Percentiles rank a stretch among this genome's conserved stretches.
Evolutionary conservation across 2,888 invertebrate species (phyloP).

Genomic region (Schrankia costaestrigalis): DNA sequence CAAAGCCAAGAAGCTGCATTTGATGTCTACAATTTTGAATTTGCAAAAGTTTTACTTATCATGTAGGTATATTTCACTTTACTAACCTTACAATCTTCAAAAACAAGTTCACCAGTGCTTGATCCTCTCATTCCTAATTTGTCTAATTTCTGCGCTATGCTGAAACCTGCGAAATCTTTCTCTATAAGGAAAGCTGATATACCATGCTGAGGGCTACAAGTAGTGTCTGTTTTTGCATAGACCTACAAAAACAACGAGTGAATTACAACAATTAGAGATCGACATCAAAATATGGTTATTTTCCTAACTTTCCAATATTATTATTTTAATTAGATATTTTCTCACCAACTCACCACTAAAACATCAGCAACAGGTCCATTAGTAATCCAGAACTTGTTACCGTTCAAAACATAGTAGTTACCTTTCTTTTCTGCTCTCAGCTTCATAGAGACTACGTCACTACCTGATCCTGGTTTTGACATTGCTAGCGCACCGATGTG

Average conservation of each 20-base stretch:
- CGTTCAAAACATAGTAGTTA: conserved; percentile 95
- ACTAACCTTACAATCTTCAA: conserved; percentile 94
- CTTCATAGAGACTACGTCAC: conserved; percentile 99
- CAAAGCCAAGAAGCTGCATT: no score
- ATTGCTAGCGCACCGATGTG: conserved; percentile 97
- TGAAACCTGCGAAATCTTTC: conserved; percentile 93
- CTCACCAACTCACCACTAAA: conserved; percentile 83
- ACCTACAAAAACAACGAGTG: conserved; percentile 73
- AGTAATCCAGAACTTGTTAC: conserved; percentile 99
- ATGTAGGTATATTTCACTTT: no score
- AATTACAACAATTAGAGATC: no score
- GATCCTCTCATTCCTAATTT: conserved; percentile 99
- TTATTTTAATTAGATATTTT: background rate
- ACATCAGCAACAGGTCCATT: conserved; percentile 98
- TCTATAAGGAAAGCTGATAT: conserved; percentile 98
- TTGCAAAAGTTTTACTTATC: no score
- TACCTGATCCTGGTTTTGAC: conserved; percentile 96
- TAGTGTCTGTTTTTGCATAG: conserved; percentile 92
- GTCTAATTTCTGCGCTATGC: conserved; percentile 93
- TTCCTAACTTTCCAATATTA: no score
- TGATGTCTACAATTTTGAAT: no score
- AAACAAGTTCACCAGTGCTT: conserved; percentile 96
- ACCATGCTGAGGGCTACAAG: conserved; percentile 90
- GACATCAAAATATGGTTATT: no score
- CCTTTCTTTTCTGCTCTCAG: conserved; percentile 92